Evolutionary conservation across 2,797 vertebrate species (phyloP), one percentile per base, ranked within the genome.

Genomic region (Oreonectes daqikongensis): DNA sequence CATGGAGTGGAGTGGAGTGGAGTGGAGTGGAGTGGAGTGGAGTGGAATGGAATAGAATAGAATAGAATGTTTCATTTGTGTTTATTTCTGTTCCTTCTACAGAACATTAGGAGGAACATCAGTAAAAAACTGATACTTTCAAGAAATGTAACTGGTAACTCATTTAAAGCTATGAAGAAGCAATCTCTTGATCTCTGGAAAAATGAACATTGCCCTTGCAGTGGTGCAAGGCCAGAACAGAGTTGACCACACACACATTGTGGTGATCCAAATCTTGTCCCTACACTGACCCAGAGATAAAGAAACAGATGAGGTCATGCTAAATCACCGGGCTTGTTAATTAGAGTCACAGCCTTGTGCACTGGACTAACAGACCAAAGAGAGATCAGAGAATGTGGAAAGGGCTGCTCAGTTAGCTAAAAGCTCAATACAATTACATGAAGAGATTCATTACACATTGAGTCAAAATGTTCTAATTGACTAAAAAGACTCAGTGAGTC

Each of bases 261-360:
- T 61, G 40, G 26, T 72, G 44, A 63, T 30, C 69, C 57, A 63
- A n/a, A 63, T 72, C 28, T 63, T 15, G 1, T 72, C 20, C 57
- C 30, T 50, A 18, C 70, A 63, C 14, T 72, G 70, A 72, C 30
- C 28, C 59, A 35, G 59, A 72, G 57, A 42, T 60, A 40, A 72
- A 60, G 70, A 44, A 28, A 20, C 0, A 6, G 42, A 28, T 35
- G 44, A 30, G 57, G 59, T 72, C 70, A 7, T 24, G 1, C 40
- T 46, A 22, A 30, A 61, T 48, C 55, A 72, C 70, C 70, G 48
- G 70, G 40, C 69, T 32, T 22, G 55, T 61, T 72, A 17, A 48
- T 72, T 72, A 61, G 55, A 20, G 35, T 1, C 35, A 9, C 26
- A 59, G 40, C 53, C 30, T 42, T 46, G 38, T 44, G 55, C 55